phyloP scores from a whole-genome alignment of 35 echinoderm and acorn worm genomes.

The Apostichopus japonicus region DNA sequence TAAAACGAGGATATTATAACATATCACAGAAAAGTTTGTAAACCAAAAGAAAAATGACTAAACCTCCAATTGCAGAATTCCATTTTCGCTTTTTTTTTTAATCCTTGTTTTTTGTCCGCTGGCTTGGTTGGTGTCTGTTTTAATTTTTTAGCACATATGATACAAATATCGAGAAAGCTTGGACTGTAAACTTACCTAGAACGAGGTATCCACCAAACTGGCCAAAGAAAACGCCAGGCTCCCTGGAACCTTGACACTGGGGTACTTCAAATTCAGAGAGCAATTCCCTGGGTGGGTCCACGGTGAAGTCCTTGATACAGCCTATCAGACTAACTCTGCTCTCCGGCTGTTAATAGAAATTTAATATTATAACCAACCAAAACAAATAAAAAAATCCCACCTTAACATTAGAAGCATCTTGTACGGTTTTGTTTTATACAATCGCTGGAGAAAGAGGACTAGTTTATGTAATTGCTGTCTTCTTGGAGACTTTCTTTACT shows the following conservation, averaged over 20 bases:
- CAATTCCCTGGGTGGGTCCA: background rate
- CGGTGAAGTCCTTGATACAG: conserved; percentile 70
- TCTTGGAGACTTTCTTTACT: no score
- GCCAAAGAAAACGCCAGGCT: conserved; percentile 86
- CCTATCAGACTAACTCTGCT: conserved; percentile 70
- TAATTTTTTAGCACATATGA: no score
- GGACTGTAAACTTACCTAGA: conserved; percentile 44
- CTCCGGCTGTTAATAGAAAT: conserved; percentile 9
- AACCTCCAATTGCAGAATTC: no score
- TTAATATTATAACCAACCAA: background rate
- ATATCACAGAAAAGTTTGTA: no score
- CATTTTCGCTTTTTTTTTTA: no score
- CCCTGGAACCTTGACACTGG: conserved; percentile 62
- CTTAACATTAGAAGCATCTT: background rate
- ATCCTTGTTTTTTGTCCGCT: no score
- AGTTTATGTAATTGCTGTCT: no score
- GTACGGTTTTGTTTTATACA: background rate
- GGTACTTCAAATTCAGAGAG: conserved; percentile 52
- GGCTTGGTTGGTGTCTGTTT: no score
- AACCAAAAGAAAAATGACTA: no score
- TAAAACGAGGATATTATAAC: no score
- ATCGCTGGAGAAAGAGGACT: no score
- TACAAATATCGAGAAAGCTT: no score
- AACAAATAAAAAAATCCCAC: background rate
- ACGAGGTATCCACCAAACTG: conserved; percentile 63